phyloP scores from a whole-genome alignment of 2,888 invertebrate genomes.

The Lissonota sp. region DNA sequence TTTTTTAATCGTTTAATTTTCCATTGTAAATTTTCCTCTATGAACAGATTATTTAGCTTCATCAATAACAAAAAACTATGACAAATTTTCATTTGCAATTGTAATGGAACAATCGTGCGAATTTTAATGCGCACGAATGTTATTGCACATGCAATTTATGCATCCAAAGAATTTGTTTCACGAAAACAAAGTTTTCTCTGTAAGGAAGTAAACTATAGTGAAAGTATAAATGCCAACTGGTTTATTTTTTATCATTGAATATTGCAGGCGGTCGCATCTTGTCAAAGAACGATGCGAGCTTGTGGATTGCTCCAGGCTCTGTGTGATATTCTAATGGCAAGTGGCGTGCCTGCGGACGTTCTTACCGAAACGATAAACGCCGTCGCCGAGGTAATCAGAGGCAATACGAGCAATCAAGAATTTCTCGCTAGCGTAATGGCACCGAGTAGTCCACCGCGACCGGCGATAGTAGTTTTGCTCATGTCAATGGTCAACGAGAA shows the following conservation, averaged over 20 bases:
- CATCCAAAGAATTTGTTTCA: no score
- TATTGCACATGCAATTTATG: no score
- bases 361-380: slow-evolving; percentile 98
- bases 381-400: slow-evolving; percentile 97
- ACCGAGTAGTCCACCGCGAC: slow-evolving; percentile 96
- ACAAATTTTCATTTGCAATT: no score
- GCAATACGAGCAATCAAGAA: slow-evolving; percentile 95
- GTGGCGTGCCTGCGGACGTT: slow-evolving; percentile 98
- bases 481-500: slow-evolving; percentile 99
- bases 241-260: slow-evolving; percentile 61
- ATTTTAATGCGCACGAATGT: no score
- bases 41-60: no score
- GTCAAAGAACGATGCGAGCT: slow-evolving; percentile 95
- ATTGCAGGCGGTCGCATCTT: slow-evolving; percentile 84
- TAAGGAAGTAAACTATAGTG: background rate
- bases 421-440: slow-evolving; percentile 95
- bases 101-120: no score
- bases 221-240: slow-evolving; percentile 1
- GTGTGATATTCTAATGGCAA: slow-evolving; percentile 96
- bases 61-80: no score
- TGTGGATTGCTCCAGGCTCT: slow-evolving; percentile 93
- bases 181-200: no score
- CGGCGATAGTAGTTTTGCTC: slow-evolving; percentile 96
- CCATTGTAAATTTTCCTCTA: no score
- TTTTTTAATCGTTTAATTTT: background rate